Evolutionary conservation across 2,113 vertebrate genomes (phyloP), one percentile per base, ranked within the genome.

Genomic region (Oenanthe melanoleuca): DNA sequence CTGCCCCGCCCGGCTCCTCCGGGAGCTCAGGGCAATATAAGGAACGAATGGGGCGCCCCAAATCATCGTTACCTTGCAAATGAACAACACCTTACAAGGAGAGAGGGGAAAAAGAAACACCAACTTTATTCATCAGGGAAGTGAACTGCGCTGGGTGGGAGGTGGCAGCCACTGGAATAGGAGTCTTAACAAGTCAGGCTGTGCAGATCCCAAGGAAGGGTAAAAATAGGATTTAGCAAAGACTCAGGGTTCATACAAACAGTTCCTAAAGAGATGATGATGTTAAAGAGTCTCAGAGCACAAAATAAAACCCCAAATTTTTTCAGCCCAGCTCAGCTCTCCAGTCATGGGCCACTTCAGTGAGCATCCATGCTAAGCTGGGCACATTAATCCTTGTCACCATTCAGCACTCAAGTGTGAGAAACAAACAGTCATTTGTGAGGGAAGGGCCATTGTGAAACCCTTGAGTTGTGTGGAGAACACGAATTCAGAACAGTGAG

Each of bases 191-290:
- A 59, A 70, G 18, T 8, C 18, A 64, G 66, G 70, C 34, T 56
- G 57, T 44, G 81, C 67, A 61, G 80, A 59, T 11, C 22, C 14
- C 70, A 70, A 65, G 59, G 61, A 85, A 49, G 29, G 45, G 55
- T 81, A 18, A 47, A 25, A 80, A 63, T 0, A 28, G 0, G 2
- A 24, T 11, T 66, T 2, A 34, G 55, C 40, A 1, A 11, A 56
- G 70, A 44, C 34, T 37, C 1, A 2, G n/a, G 33, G 59, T 16
- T 31, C 13, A 40, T 0, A 26, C 6, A 42, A 9, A 56, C 64
- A 38, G 6, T 9, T 89, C 47, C 29, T 31, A 60, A 9, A 31
- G 67, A 53, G 33, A 7, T 37, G 34, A 37, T 37, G 34, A 37
- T 37, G 34, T 37, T 21, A 45, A 22, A 20, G 1, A 38, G 50